Base-by-base conservation (phyloP, 2,888 invertebrate genomes). In the Entomobrya multifasciata region DNA sequence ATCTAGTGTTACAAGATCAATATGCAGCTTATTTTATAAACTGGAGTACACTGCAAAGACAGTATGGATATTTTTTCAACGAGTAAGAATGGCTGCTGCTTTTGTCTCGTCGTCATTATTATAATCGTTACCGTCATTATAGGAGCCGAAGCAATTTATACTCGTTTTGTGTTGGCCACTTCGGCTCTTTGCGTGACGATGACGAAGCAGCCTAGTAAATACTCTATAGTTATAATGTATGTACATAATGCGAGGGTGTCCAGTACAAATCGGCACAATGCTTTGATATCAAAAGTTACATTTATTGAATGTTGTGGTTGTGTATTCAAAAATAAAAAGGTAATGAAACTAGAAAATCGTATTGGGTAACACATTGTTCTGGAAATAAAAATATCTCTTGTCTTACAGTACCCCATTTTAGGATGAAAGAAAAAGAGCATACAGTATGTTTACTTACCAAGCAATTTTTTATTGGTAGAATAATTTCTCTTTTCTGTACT, bases 71-170 rank as follows among this genome's bases (percentile, higher is more conserved):
- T 4, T 36, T 36, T 4, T 4, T 36, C 36, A 4, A 36, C 8
- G 36, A 8, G 8, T 6, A 36, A 8, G 36, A 36, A 36, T 36
- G 36, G 36, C 20, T 20, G 60, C 30, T 62, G 3, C 62, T 62
- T 62, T 62, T 62, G 67, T 67, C 67, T 67, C 77, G 44, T 44
- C 60, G 20, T 27, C 78, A 49, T 65, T 22, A 78, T 78, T 62
- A 78, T 62, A 17, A 62, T 78, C 30, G 62, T 47, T 78, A 65
- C 25, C 78, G 30, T 78, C 65, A 44, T 78, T 78, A 78, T n/a
- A 77, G 74, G 30, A 76, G 74, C 74, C 77, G 44, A 60, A 20
- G 57, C 41, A 76, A 76, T 72, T 72, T 30, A 10, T 47, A 20
- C 36, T 8, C 22, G 25, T 67, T 67, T 67, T 67, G 20, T n/a